Evolutionary conservation across 1,140 invertebrate genomes (phyloP).

Genomic region (Phocides pigmalion): DNA sequence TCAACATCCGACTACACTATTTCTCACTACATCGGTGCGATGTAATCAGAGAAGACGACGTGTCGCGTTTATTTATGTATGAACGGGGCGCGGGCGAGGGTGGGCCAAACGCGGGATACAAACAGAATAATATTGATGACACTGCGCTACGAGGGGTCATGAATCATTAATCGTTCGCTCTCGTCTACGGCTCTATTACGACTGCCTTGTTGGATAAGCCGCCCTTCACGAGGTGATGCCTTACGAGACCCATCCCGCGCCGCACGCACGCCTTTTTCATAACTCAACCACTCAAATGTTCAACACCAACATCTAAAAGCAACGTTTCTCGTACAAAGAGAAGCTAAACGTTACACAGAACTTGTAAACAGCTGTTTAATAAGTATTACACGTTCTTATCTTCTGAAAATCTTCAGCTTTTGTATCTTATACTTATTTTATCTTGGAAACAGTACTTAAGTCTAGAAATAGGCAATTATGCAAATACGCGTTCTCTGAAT

Average conservation of each 20-base stretch:
- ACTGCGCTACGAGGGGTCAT: constrained; percentile 79
- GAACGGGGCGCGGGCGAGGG: constrained; percentile 77
- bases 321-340: not conserved
- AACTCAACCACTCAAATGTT: constrained; percentile 41
- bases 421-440: not conserved
- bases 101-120: constrained; percentile 77
- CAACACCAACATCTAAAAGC: not conserved
- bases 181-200: constrained; percentile 80
- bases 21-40: constrained; percentile 82
- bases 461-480: constrained; percentile 21
- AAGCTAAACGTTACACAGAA: not conserved
- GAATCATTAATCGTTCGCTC: constrained; percentile 82
- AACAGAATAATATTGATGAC: constrained; percentile 84
- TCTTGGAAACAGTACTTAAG: constrained; percentile 19
- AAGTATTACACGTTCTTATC: not conserved
- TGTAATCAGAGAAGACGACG: constrained; percentile 84
- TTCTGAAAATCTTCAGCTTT: constrained; percentile 15
- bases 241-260: constrained; percentile 38
- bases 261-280: constrained; percentile 61
- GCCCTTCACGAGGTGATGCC: constrained; percentile 69
- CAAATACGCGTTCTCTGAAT: constrained; percentile 17
- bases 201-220: constrained; percentile 76
- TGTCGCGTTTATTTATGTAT: constrained; percentile 83
- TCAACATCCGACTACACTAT: constrained; percentile 81
- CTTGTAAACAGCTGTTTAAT: not conserved